Evolutionary conservation across 2,888 invertebrate genomes (phyloP), one percentile per base, ranked within the genome.

Genomic region (Macrostomum cliftonense): DNA sequence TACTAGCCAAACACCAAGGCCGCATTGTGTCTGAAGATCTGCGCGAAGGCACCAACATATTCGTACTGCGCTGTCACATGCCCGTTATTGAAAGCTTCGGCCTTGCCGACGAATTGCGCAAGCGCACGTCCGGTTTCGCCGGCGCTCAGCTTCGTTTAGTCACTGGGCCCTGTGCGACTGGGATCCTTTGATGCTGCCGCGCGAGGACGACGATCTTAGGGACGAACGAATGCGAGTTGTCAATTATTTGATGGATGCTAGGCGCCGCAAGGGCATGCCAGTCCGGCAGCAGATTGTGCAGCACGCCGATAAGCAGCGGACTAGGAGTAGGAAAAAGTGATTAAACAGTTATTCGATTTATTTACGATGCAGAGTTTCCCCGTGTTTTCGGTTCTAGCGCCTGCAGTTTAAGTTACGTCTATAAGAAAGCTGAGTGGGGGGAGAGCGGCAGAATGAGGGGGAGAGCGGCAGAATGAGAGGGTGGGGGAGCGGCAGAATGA

Each of bases 71-170:
- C 52, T 89, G 93, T 1, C 77, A 81, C 54, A 74, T 97, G 62
- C 97, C 97, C 0, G 91, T 97, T 21, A 80, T 89, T 5, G 97
- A 99, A 74, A 93, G 93, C 68, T 88, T 91, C 72, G 81, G 82
- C 59, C 86, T 99, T 71, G 84, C 88, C 2, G 79, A 85, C 53
- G 91, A 93, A 71, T 79, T 97, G 58, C 78, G 93, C 51, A 89
- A 86, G 59, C 82, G 86, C 70, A 95, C 95, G 19, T 91, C 91
- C 51, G 97, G 97, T 12, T 16, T 40, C 1, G 76, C 89, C 56
- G 95, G 95, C 11, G 93, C 95, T 1, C 91, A 89, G 69, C 77
- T 97, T 57, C 77, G 84, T 60, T 93, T 74, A 89, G 88, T 65
- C 93, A 95, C 71, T 99, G 93, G 84, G 91, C 95, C 81, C 59